Evolutionary conservation across 30 jellyfish, hydroid and myxozoan genomes (phyloP), one percentile per base, ranked within the genome.

Genomic region (Hydra vulgaris): DNA sequence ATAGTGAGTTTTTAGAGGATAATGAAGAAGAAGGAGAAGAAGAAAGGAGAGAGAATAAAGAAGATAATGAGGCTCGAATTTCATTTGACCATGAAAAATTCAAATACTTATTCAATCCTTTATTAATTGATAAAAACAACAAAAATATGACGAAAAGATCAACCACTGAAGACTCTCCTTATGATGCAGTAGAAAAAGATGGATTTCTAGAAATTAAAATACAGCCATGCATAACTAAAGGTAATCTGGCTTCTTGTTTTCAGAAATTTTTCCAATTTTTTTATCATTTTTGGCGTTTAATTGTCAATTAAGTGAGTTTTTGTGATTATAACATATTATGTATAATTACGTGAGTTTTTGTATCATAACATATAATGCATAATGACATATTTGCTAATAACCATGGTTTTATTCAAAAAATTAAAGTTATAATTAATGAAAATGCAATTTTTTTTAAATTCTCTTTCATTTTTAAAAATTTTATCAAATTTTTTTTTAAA

Each of bases 201-300:
- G 83, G 26, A 22, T 66, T 71, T 5, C 53, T 70, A 26, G 83
- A 75, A 75, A 53, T 53, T 25, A 70, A 75, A 25, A 75, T 75
- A 8, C 22, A 22, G 20, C 83, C 69, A 18, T 75, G 26, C 83
- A 8, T 75, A 8, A 75, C 56, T 70, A 75, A 75, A 75, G 71
- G 83, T 75, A 75, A 75, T n/a, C 18, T 61, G 20, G 18, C 18
- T 0, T 21, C 20, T 61, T 0, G 72, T 0, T 0, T 18, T 0
- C 72, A 0, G 0, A 0, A 0, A n/a, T 21, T 70, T 0, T 70
- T 70, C 12, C 40, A 12, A 5, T 40, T 5, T 40, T 40, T 40
- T 40, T 40, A 12, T 5, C 61, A 5, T 3, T 40, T 5, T 40
- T 40, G 5, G 12, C 61, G 5, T 40, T 12, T 3, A 40, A 5